Evolutionary conservation across 2,888 invertebrate species (phyloP).

Genomic region (Eucriotettix oculatus): DNA sequence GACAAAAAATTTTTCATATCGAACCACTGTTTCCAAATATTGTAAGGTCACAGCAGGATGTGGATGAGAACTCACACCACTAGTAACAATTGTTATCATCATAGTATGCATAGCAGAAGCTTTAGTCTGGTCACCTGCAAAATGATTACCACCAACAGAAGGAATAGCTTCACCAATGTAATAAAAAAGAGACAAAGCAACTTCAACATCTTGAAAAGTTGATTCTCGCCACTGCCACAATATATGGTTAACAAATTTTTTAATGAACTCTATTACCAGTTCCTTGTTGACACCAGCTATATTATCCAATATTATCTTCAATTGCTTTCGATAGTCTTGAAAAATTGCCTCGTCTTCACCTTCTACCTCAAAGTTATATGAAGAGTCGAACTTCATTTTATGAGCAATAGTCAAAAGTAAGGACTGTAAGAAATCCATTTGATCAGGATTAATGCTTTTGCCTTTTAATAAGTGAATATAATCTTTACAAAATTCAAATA

Average conservation of each 20-base stretch:
- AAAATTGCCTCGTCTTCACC: slow-evolving; percentile 36
- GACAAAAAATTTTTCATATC: slow-evolving; percentile 35
- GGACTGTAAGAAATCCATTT: slow-evolving; percentile 23
- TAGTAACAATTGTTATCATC: slow-evolving; percentile 28
- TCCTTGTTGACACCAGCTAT: slow-evolving; percentile 29
- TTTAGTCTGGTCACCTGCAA: slow-evolving; percentile 19
- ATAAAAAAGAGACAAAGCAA: slow-evolving; percentile 30
- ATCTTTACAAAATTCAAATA: slow-evolving; percentile 29
- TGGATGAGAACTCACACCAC: slow-evolving; percentile 27
- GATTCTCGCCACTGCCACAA: slow-evolving; percentile 26
- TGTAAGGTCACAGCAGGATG: slow-evolving; percentile 30
- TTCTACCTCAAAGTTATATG: slow-evolving; percentile 31
- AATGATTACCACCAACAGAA: slow-evolving; percentile 20
- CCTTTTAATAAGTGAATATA: slow-evolving; percentile 2
- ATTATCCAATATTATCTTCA: slow-evolving; percentile 33
- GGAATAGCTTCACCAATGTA: slow-evolving; percentile 29
- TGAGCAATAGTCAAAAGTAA: slow-evolving; percentile 28
- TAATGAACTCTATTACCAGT: slow-evolving; percentile 26
- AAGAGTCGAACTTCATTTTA: slow-evolving; percentile 32
- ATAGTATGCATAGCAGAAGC: slow-evolving; percentile 22
- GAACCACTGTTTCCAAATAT: slow-evolving; percentile 23
- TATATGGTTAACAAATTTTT: slow-evolving; percentile 23
- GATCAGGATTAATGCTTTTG: slow-evolving; percentile 15
- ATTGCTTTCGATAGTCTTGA: slow-evolving; percentile 31
- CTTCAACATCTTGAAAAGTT: slow-evolving; percentile 30